These are phyloP conservation scores for Lateolabrax maculatus DNA, from an alignment of 2,797 vertebrate species.

Conservation along the genomic window DNA sequence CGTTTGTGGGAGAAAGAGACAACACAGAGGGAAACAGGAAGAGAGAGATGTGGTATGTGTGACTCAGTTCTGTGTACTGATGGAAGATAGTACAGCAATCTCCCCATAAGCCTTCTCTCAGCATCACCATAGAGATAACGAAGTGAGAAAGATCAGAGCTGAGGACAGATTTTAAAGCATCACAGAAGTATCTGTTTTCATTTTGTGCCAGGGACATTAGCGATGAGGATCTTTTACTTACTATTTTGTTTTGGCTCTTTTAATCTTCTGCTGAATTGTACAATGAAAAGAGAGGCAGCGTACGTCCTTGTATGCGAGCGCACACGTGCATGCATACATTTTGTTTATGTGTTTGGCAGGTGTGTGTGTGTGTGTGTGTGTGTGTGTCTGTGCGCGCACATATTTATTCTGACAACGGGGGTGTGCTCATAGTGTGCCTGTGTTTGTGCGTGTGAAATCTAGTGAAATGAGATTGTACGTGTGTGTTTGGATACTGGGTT, in stretches of 20 bases:
- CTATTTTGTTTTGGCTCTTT: constrained; percentile 51
- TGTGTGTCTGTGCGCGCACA: constrained; percentile 12
- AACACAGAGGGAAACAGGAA: constrained; percentile 67
- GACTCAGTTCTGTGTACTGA: constrained; percentile 79
- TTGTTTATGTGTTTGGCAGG: constrained; percentile 65
- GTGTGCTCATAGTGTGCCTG: constrained; percentile 48
- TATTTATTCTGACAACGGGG: constrained; percentile 55
- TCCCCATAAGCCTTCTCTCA: constrained; percentile 61
- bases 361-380: constrained; percentile 31
- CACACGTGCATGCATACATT: constrained; percentile 59
- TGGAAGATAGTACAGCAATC: constrained; percentile 73
- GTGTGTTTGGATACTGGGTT: constrained; percentile 54
- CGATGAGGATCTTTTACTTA: constrained; percentile 23
- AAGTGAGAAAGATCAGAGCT: constrained; percentile 59
- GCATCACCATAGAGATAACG: constrained; percentile 75
- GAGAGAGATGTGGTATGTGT: constrained; percentile 81
- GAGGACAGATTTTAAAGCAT: constrained; percentile 57
- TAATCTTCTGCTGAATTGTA: constrained; percentile 32
- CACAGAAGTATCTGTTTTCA: constrained; percentile 45
- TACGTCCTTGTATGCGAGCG: constrained; percentile 39
- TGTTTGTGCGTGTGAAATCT: constrained; percentile 26
- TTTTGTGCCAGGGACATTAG: constrained; percentile 29
- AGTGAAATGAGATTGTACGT: constrained; percentile 33
- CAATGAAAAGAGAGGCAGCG: constrained; percentile 16
- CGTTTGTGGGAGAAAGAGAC: constrained; percentile 62